Evolutionary conservation across 2,888 invertebrate species (phyloP).

Genomic region (Brenthis daphne): DNA sequence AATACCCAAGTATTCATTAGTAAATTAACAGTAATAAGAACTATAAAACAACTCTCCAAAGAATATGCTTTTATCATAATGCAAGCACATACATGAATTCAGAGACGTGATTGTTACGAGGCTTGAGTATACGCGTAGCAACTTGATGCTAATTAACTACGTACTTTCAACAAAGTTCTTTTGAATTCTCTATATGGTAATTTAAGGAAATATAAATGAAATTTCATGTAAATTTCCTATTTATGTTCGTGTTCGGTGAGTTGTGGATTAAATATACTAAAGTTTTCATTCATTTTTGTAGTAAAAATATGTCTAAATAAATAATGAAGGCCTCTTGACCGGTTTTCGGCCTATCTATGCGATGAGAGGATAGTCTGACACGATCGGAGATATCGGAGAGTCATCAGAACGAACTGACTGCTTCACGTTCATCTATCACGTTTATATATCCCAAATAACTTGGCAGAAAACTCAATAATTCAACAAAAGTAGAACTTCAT

Average conservation of each 20-base stretch:
- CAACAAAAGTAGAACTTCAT: too few relatives aligned
- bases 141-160: conserved; percentile 18
- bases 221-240: conserved; percentile 2
- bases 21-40: conserved; percentile 2
- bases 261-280: too few relatives aligned
- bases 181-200: conserved; percentile 16
- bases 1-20: conserved; percentile 9
- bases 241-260: neutral
- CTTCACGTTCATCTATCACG: too few relatives aligned
- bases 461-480: too few relatives aligned
- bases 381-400: too few relatives aligned
- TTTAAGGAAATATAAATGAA: neutral
- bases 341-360: too few relatives aligned
- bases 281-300: too few relatives aligned
- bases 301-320: too few relatives aligned
- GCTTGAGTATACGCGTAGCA: conserved; percentile 12
- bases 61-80: conserved; percentile 16
- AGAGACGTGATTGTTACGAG: conserved; percentile 11
- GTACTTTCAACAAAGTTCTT: conserved; percentile 15
- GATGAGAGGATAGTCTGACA: too few relatives aligned
- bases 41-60: neutral
- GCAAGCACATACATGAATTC: conserved; percentile 12
- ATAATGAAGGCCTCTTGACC: too few relatives aligned
- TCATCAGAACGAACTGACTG: too few relatives aligned
- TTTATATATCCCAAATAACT: too few relatives aligned